Evolutionary conservation across 2,888 invertebrate species (phyloP).

Genomic region (Chorisops tibialis): DNA sequence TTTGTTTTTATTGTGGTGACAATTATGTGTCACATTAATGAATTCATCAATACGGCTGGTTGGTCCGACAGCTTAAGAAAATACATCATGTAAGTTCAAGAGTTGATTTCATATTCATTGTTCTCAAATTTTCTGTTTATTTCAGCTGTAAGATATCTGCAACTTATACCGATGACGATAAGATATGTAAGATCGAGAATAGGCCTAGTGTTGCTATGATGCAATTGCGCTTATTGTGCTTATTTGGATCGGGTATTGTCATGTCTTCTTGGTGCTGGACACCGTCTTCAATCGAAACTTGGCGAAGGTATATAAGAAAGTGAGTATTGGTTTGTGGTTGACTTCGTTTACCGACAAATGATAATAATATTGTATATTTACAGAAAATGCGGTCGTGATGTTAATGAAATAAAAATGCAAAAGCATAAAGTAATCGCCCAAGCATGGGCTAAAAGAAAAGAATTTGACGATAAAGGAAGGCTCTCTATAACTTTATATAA

Average conservation of each 20-base stretch:
- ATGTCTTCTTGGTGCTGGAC: conserved; percentile 97
- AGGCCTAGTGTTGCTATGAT: conserved; percentile 80
- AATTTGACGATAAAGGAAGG: conserved; percentile 77
- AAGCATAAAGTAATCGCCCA: conserved; percentile 90
- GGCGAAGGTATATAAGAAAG: conserved; percentile 82
- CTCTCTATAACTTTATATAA: conserved; percentile 85
- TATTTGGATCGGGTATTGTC: conserved; percentile 79
- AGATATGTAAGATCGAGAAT: conserved; percentile 61
- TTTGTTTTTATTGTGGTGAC: conserved; percentile 76
- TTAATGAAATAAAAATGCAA: conserved; percentile 67
- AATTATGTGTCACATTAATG: conserved; percentile 78
- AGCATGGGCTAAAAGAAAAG: conserved; percentile 82
- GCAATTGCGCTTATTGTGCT: conserved; percentile 75
- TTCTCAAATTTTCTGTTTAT: conserved; percentile 2
- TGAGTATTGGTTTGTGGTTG: conserved; percentile 45
- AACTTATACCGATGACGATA: conserved; percentile 44
- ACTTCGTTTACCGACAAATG: not conserved
- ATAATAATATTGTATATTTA: conserved; percentile 34
- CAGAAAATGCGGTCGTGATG: conserved; percentile 70
- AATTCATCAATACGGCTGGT: conserved; percentile 67
- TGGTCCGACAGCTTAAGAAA: conserved; percentile 76
- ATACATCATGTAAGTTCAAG: conserved; percentile 75
- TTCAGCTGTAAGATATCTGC: conserved; percentile 51
- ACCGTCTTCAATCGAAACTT: conserved; percentile 74
- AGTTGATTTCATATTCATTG: not conserved